Base-by-base conservation (phyloP, 1,140 invertebrate species). In the Drosophila ogumai region DNA sequence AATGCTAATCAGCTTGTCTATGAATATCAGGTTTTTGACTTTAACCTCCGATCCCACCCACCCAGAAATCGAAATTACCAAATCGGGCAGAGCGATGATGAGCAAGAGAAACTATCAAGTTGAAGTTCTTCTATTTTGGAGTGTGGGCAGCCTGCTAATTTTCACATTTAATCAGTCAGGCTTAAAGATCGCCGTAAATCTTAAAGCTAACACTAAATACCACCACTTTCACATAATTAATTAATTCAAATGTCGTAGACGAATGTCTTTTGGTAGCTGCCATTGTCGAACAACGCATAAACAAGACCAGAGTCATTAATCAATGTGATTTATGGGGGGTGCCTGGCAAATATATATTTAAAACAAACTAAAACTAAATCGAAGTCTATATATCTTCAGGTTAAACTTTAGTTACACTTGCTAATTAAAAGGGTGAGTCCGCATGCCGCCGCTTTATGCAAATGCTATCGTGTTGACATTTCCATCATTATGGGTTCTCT, bases 201-300 rank as follows among this genome's bases (percentile, higher is more conserved):
- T 63, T n/a, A 1, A 59, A 41, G 15, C 41, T 64, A 61, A 19
- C 46, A 59, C 40, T 41, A 77, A 68, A 73, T 85, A 78, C 55
- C 73, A 69, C 55, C 77, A 55, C 82, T 85, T 73, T 66, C 76
- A 57, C 67, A 56, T 77, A 68, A 85, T 86, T 85, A 85, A 78
- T 81, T 86, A 64, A 59, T 57, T 58, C 22, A 40, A 56, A 71
- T 71, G 65, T 59, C 47, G 22, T 22, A 68, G 65, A 43, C 59
- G 52, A 52, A 47, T 58, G 56, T 65, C 65, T 81, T 49, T 46
- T 78, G 74, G 78, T 74, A 81, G 82, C 68, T 47, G 47, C 43
- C 60, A 67, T 38, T 41, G 79, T 64, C 57, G 57, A 79, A 72
- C 79, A 78, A 67, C 63, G 61, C 75, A 67, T 47, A 86, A 67